These are phyloP conservation scores for Byasa hedistus DNA, from an alignment of 2,888 invertebrate genomes.

Conservation along the genomic window DNA sequence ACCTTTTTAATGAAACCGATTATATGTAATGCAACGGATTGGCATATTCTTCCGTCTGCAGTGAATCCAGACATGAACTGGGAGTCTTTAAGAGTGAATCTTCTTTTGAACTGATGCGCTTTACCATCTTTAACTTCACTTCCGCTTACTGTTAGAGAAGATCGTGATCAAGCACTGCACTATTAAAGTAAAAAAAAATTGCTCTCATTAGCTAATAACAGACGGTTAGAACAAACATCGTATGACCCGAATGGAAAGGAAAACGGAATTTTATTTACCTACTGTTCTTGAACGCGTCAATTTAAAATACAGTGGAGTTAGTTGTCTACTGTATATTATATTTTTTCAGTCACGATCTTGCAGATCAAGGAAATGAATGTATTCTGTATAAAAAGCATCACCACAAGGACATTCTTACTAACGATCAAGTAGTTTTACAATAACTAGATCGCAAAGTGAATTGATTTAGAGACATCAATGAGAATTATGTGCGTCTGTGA, in stretches of 20 bases:
- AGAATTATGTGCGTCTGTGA: too few relatives aligned
- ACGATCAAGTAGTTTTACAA: neutral
- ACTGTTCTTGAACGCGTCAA: conserved; percentile 18
- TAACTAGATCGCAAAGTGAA: conserved; percentile 14
- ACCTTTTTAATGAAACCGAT: too few relatives aligned
- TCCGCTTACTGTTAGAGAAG: too few relatives aligned
- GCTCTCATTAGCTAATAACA: too few relatives aligned
- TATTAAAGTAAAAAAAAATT: too few relatives aligned
- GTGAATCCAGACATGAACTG: too few relatives aligned
- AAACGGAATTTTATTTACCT: conserved; percentile 26
- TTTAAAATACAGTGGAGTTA: conserved; percentile 19
- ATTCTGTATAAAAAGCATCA: conserved; percentile 27
- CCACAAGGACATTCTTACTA: conserved; percentile 15
- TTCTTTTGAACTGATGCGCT: too few relatives aligned
- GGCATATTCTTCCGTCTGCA: too few relatives aligned
- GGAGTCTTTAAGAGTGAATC: too few relatives aligned
- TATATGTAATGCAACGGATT: too few relatives aligned
- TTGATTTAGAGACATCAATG: conserved; percentile 10
- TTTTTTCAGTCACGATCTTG: conserved; percentile 29
- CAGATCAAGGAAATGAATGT: conserved; percentile 29
- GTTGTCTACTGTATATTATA: conserved; percentile 20
- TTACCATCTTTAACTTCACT: too few relatives aligned
- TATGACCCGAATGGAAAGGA: conserved; percentile 15
- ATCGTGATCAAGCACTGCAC: too few relatives aligned
- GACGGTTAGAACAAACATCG: neutral